Conservation (phyloP, 2,797 vertebrate species). For the Fistularia tabacaria region DNA sequence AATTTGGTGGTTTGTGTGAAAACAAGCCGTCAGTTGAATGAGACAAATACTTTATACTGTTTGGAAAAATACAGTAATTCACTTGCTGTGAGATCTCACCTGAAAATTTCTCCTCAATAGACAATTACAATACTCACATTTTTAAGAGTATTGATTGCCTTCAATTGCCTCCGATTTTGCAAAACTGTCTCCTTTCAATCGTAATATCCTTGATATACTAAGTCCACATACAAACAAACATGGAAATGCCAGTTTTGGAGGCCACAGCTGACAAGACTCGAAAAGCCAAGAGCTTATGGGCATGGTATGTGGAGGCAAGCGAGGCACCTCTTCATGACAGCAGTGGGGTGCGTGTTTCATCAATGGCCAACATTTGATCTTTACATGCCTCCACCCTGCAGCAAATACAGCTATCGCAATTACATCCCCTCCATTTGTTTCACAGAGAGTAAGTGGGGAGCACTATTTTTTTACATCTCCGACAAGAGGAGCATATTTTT, state of each 20-base stretch:
- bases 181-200: no score
- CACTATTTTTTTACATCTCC: conserved; percentile 26
- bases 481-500: conserved; percentile 33
- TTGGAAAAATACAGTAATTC: no score
- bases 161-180: no score
- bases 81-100: no score
- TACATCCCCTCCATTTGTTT: conserved; percentile 27
- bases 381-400: conserved; percentile 22
- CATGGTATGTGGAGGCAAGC: conserved; percentile 4
- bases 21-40: no score
- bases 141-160: no score
- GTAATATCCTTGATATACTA: no score
- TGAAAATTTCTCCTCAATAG: no score
- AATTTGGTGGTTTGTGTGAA: no score
- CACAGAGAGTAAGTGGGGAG: conserved; percentile 23
- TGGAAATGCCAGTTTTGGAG: neutral
- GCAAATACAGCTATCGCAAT: conserved; percentile 23
- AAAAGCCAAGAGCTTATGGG: neutral
- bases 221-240: no score
- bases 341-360: conserved; percentile 18
- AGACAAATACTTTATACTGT: no score
- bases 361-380: conserved; percentile 36
- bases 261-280: neutral
- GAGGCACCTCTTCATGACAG: conserved; percentile 8
- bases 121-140: no score